Evolutionary conservation across 30 jellyfish, hydroid and myxozoan genomes (phyloP), one percentile per base, ranked within the genome.

Genomic region (Aurelia aurita): DNA sequence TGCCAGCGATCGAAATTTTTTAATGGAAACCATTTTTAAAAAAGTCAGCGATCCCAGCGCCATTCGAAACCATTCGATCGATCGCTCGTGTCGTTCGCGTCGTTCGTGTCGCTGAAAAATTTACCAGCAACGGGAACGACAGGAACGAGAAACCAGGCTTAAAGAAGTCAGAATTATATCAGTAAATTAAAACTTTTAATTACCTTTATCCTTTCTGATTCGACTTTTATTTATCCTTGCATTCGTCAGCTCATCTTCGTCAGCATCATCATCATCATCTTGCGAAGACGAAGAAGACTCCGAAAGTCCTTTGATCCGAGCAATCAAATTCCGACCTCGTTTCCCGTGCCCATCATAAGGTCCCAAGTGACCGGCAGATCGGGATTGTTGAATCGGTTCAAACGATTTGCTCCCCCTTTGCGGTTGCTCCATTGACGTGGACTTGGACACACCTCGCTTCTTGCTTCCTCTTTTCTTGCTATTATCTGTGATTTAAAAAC

Each of bases 271-370:
- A 35, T 88, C 97, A 21, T 74, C 95, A 43, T 76, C 91, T 32
- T 49, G 88, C 32, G 89, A 29, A 14, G 96, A 64, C 8, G 93
- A 47, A 26, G 93, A 79, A 3, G 93, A 79, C 18, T 88, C 97
- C 3, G 97, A 73, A 16, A 68, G 86, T 31, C 90, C 87, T 49
- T 86, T 87, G 59, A 94, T 94, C 39, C 99, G 69, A 19, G 99
- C 85, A 11, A 94, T 94, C 16, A 94, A 43, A 57, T 87, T 88
- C 82, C 89, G 70, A 45, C 99, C 99, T 58, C 95, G 46, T 46
- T 71, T 87, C 28, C 95, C 92, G 61, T 92, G 97, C 19, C 93
- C 96, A 46, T 87, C 89, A 57, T 87, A 87, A 16, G 97, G 97
- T 19, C 93, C 93, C 16, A 79, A 39, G 59, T 79, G 85, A 12